These are phyloP conservation scores for Callocephalon fimbriatum DNA, from an alignment of 2,113 vertebrate species.

Conservation along the genomic window DNA sequence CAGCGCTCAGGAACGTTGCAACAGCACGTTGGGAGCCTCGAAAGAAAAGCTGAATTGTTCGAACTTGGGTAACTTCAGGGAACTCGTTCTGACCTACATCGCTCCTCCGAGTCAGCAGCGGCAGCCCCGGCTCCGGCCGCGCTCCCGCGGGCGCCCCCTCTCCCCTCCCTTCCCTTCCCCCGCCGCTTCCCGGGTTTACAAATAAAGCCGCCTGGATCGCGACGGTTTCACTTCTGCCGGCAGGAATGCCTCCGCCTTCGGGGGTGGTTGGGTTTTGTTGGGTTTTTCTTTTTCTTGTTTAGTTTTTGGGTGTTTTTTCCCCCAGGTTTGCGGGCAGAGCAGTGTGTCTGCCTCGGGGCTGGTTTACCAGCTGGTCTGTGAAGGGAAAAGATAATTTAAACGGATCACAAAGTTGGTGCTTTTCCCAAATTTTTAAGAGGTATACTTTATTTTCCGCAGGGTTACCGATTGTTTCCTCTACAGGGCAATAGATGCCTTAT, in stretches of 20 bases:
- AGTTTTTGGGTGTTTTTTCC: not conserved
- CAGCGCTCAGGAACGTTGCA: not conserved
- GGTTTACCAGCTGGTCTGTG: not conserved
- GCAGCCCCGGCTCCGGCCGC: not conserved
- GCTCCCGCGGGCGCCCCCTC: not conserved
- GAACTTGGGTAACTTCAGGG: constrained; percentile 16
- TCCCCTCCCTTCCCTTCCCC: not conserved
- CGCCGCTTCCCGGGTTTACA: not conserved
- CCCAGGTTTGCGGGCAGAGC: not conserved
- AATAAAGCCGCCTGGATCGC: constrained; percentile 1
- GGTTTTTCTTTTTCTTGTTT: not conserved
- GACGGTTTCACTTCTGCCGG: constrained; percentile 31
- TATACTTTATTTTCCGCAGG: not conserved
- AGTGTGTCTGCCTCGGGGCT: not conserved
- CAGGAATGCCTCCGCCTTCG: not conserved
- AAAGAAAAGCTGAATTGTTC: constrained; percentile 16
- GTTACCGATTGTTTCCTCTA: not conserved
- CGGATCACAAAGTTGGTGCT: not conserved
- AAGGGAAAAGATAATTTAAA: not conserved
- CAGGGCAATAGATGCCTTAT: not conserved
- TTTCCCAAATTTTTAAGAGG: not conserved
- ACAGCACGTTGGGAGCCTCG: not conserved
- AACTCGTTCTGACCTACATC: constrained; percentile 39
- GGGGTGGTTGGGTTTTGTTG: not conserved
- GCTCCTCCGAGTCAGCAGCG: constrained; percentile 42